A percentile compares a stretch with the other conserved stretches of the same genome.
Conservation (phyloP, 1,140 invertebrate genomes). For the Drosophila pruinosa region DNA sequence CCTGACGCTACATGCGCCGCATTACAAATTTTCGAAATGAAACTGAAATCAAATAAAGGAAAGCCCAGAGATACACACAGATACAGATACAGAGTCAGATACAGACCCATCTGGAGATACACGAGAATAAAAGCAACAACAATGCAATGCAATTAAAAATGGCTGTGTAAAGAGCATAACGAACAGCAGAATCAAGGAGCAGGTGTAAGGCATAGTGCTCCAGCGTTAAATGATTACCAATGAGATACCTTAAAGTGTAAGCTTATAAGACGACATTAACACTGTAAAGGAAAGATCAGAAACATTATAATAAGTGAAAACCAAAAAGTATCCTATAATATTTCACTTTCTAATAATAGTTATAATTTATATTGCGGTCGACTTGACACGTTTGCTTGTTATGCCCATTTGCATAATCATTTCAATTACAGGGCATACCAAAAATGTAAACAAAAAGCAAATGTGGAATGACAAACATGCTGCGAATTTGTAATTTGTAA, state of each 20-base stretch:
- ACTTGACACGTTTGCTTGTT: neutral
- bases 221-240: neutral
- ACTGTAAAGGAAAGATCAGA: neutral
- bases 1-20: conserved; percentile 64
- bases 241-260: neutral
- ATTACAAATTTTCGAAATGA: conserved; percentile 80
- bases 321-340: neutral
- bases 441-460: conserved; percentile 30
- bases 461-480: conserved; percentile 75
- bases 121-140: conserved; percentile 54
- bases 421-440: neutral
- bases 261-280: too few relatives aligned
- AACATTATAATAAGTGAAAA: neutral
- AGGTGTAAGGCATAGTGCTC: neutral
- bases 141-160: conserved; percentile 77
- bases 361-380: too few relatives aligned
- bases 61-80: conserved; percentile 21
- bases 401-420: neutral
- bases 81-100: conserved; percentile 10
- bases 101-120: neutral
- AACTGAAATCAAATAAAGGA: conserved; percentile 80
- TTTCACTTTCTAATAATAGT: too few relatives aligned
- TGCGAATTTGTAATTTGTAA: conserved; percentile 80
- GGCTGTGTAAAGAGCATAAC: conserved; percentile 40
- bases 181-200: neutral